A percentile compares a stretch with the other conserved stretches of the same genome.
These are phyloP conservation scores for Orthosia gracilis DNA, from an alignment of 2,888 invertebrate species.

Conservation along the genomic window DNA sequence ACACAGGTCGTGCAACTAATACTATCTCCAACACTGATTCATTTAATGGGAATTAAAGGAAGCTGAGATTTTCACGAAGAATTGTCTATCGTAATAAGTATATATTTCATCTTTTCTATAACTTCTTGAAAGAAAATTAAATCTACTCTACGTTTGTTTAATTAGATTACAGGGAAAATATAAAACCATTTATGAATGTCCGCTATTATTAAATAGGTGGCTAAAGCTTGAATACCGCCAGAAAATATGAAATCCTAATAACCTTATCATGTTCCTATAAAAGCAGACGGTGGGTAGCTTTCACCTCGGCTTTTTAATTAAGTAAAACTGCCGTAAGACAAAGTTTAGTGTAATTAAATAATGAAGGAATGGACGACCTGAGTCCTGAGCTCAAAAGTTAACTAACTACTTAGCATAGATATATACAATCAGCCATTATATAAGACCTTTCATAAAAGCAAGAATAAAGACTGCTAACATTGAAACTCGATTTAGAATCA, in stretches of 20 bases:
- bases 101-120: neutral
- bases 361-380: conserved; percentile 57
- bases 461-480: conserved; percentile 28
- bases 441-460: conserved; percentile 48
- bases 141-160: neutral
- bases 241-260: conserved; percentile 47
- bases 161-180: neutral
- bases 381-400: conserved; percentile 51
- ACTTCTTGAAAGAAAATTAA: neutral
- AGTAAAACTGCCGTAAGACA: conserved; percentile 52
- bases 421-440: conserved; percentile 42
- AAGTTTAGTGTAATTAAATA: conserved; percentile 63
- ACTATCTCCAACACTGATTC: conserved; percentile 58
- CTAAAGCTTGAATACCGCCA: conserved; percentile 18
- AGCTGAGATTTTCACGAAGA: neutral
- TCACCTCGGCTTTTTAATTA: conserved; percentile 65
- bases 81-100: neutral
- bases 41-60: conserved; percentile 48
- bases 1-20: conserved; percentile 42
- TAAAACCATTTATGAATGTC: conserved; percentile 1
- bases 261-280: conserved; percentile 51
- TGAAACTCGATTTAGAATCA: conserved; percentile 40
- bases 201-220: conserved; percentile 25
- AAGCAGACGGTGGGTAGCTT: conserved; percentile 53
- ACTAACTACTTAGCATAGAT: conserved; percentile 55